Conservation (phyloP, 2,888 invertebrate species). For the Oscheius myriophilus region DNA sequence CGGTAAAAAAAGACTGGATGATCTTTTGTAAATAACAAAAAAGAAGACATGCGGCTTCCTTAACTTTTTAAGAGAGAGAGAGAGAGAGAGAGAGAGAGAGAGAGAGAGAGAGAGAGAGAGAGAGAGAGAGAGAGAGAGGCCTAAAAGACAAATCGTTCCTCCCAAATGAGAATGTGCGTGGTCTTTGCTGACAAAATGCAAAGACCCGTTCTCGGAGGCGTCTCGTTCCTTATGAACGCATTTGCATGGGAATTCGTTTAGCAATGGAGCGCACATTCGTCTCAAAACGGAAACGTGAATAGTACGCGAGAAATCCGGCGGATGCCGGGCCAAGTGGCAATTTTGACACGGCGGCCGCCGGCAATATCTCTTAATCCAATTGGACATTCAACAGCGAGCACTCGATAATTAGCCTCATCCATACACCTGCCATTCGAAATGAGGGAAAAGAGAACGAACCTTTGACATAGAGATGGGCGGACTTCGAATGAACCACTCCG, state of each 20-base stretch:
- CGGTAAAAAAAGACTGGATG: constrained; percentile 1
- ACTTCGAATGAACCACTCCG: constrained; percentile 73
- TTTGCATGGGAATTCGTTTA: constrained; percentile 23
- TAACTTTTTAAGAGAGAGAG: too few relatives aligned
- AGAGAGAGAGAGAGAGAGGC: constrained; percentile 9
- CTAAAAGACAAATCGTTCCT: too few relatives aligned
- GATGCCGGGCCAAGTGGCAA: constrained; percentile 13
- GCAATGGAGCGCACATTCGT: constrained; percentile 9
- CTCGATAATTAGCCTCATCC: constrained; percentile 30
- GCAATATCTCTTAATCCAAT: constrained; percentile 36
- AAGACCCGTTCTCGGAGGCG: too few relatives aligned
- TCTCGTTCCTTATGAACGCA: neutral
- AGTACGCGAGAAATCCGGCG: neutral
- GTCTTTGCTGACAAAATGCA: too few relatives aligned
- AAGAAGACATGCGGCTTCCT: too few relatives aligned
- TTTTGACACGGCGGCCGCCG: constrained; percentile 29
- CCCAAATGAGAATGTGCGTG: neutral
- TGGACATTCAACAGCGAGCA: constrained; percentile 31
- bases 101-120: constrained; percentile 18
- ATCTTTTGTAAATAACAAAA: too few relatives aligned
- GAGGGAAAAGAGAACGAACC: constrained; percentile 69
- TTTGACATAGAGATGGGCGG: constrained; percentile 74
- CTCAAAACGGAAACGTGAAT: constrained; percentile 1
- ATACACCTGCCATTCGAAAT: constrained; percentile 14
- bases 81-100: constrained; percentile 3